Percentiles rank a stretch among this genome's conserved stretches.
These are phyloP conservation scores for Cercocebus atys DNA, from an alignment of 2,113 vertebrate genomes.

Conservation along the genomic window DNA sequence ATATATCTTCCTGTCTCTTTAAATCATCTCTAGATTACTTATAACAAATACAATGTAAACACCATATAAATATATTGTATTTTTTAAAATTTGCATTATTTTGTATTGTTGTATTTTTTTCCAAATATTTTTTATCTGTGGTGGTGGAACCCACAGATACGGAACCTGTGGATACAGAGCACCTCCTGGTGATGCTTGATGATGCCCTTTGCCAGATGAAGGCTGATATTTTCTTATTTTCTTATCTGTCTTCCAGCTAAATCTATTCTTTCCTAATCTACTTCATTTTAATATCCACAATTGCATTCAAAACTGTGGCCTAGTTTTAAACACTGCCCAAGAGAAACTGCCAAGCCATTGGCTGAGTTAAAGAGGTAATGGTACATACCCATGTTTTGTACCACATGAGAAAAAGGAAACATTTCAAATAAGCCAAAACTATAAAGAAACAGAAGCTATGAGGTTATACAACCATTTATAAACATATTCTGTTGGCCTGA, in stretches of 20 bases:
- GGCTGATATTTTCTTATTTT: not conserved
- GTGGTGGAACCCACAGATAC: not conserved
- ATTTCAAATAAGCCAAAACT: not conserved
- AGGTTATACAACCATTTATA: not conserved
- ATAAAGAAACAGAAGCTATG: not conserved
- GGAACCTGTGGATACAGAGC: not conserved
- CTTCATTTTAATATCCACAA: not conserved
- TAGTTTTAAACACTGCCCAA: conserved; percentile 22
- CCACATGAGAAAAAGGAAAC: not conserved
- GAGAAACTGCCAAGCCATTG: not conserved
- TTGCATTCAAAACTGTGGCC: not conserved
- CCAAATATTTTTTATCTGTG: not conserved
- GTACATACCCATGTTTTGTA: not conserved
- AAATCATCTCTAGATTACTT: not conserved
- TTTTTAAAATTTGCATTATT: not conserved
- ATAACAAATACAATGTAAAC: not conserved
- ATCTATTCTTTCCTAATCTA: not conserved
- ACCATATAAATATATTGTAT: not conserved
- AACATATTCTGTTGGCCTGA: not conserved
- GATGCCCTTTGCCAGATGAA: not conserved
- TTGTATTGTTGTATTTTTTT: not conserved
- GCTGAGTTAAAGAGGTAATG: not conserved
- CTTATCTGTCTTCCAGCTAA: not conserved
- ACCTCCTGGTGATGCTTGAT: not conserved
- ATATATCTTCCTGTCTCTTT: not conserved